Evolutionary conservation across 2,113 vertebrate genomes (phyloP).

Genomic region (Esox niger): DNA sequence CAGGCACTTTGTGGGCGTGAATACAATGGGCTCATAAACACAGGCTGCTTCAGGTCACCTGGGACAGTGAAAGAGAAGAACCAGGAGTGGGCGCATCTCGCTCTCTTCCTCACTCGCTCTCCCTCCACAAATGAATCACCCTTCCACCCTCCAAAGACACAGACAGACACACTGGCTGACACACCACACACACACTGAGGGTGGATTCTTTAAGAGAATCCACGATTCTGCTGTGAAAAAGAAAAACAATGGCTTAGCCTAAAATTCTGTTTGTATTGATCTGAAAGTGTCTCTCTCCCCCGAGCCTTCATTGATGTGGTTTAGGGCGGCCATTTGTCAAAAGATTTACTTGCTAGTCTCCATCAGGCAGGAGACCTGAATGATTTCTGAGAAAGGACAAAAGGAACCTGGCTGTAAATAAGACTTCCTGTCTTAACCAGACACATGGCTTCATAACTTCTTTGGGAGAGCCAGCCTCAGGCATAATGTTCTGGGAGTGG

Average conservation of each 20-base stretch:
- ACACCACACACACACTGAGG: constrained; percentile 9
- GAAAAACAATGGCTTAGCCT: constrained; percentile 65
- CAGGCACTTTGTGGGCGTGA: constrained; percentile 37
- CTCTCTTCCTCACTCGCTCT: constrained; percentile 19
- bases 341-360: constrained; percentile 50
- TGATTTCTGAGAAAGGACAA: constrained; percentile 24
- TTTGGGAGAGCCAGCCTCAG: constrained; percentile 24
- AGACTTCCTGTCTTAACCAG: constrained; percentile 20
- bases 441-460: constrained; percentile 24
- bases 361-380: constrained; percentile 9
- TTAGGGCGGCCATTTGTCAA: constrained; percentile 48
- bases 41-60: constrained; percentile 2
- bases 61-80: not conserved
- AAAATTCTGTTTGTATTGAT: constrained; percentile 76
- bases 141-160: not conserved
- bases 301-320: constrained; percentile 34
- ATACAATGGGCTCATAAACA: constrained; percentile 46
- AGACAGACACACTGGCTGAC: not conserved
- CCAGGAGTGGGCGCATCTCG: not conserved
- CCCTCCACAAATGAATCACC: constrained; percentile 40
- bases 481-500: constrained; percentile 16
- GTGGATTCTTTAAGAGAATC: constrained; percentile 60
- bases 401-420: constrained; percentile 48
- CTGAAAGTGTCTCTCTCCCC: constrained; percentile 40
- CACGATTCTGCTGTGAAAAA: constrained; percentile 61